Evolutionary conservation across 1,140 invertebrate species (phyloP).

Genomic region (Drosophila navojoa): DNA sequence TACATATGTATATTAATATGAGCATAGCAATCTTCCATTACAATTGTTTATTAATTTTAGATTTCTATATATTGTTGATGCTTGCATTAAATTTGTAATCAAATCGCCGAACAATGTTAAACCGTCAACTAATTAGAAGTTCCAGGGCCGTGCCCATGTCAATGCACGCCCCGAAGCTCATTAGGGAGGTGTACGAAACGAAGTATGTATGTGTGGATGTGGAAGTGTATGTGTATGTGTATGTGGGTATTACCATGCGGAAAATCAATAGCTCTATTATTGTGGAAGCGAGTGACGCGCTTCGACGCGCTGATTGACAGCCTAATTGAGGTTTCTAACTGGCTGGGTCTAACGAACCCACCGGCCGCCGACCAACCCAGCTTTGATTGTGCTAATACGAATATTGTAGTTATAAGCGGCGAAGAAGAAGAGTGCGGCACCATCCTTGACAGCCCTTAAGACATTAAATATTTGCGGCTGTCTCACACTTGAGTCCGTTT

Average conservation of each 20-base stretch:
- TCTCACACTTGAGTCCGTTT: constrained; percentile 59
- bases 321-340: constrained; percentile 77
- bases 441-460: neutral
- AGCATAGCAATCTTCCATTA: too few relatives aligned
- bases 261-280: constrained; percentile 81
- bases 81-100: constrained; percentile 17
- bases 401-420: constrained; percentile 56
- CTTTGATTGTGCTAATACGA: constrained; percentile 62
- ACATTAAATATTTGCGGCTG: constrained; percentile 73
- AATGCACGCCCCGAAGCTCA: constrained; percentile 52
- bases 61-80: neutral
- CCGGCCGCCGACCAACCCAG: neutral
- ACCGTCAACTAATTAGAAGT: constrained; percentile 67
- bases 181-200: constrained; percentile 39
- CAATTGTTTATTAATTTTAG: too few relatives aligned
- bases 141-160: constrained; percentile 58
- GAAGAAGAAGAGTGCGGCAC: constrained; percentile 5
- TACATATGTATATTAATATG: too few relatives aligned
- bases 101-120: constrained; percentile 39
- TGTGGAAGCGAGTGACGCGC: constrained; percentile 44
- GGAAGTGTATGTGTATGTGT: neutral
- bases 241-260: constrained; percentile 1
- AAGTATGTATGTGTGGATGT: neutral
- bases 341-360: constrained; percentile 63
- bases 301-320: constrained; percentile 72